phyloP scores from a whole-genome alignment of 2,888 invertebrate species.

The Pollenia amentaria region DNA sequence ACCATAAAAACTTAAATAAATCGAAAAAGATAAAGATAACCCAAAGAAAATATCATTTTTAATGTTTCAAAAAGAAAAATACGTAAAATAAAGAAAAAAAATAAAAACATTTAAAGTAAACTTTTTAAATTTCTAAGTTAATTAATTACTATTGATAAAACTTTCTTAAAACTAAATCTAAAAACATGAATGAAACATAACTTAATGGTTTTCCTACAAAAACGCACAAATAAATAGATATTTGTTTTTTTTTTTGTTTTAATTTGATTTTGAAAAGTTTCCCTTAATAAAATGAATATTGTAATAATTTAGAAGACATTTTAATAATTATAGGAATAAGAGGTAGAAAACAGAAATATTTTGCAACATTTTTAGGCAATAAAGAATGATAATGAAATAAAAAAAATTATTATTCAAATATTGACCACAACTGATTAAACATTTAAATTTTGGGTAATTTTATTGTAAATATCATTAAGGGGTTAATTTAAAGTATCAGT shows the following conservation, averaged over 20 bases:
- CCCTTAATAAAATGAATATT: constrained; percentile 1
- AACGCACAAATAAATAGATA: constrained; percentile 67
- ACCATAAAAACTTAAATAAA: constrained; percentile 17
- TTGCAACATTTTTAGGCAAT: not conserved
- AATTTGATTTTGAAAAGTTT: constrained; percentile 32
- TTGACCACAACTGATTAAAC: too few relatives aligned
- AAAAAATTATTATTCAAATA: too few relatives aligned
- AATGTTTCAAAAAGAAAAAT: constrained; percentile 46
- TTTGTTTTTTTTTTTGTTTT: not conserved
- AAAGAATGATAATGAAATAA: too few relatives aligned
- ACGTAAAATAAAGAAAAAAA: constrained; percentile 30
- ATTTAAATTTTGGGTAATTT: too few relatives aligned
- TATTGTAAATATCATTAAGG: too few relatives aligned
- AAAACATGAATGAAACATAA: constrained; percentile 16
- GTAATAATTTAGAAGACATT: not conserved
- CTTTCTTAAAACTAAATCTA: not conserved
- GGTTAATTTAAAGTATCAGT: too few relatives aligned
- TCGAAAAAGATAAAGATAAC: not conserved
- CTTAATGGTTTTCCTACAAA: constrained; percentile 63
- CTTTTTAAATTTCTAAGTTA: constrained; percentile 15
- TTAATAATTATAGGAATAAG: not conserved
- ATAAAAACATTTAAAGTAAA: constrained; percentile 21
- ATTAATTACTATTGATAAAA: not conserved
- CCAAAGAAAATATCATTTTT: constrained; percentile 68
- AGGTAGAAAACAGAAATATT: constrained; percentile 5